Base-by-base conservation (phyloP, 2,797 vertebrate species). In the Etheostoma nigrum region DNA sequence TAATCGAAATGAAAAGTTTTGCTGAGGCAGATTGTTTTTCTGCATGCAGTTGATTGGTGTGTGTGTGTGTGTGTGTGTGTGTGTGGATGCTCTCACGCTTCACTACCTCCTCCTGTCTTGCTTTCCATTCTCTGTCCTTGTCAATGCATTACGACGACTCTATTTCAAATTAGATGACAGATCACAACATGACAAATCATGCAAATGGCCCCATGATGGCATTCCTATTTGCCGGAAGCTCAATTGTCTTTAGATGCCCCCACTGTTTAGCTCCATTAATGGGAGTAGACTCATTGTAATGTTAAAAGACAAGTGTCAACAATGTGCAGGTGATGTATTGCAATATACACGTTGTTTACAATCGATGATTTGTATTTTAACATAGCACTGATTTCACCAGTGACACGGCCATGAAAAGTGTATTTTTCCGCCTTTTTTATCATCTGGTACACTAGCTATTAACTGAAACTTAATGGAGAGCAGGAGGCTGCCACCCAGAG, bases 1-100 rank as follows among this genome's bases (percentile, higher is more conserved):
- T 92, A 94, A 95, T 93, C 92, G 93, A 91, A 95, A 93, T 89
- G 90, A 92, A 87, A 93, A 92, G 89, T 94, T 95, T 92, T 89
- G 90, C 91, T 90, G 88, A 90, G 89, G 86, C 86, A 91, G 87
- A 91, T 93, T 91, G 90, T 92, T 91, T 40, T 93, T 91, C 74
- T 86, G 71, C 65, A 21, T 75, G 59, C 64, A 18, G 67, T 76
- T 78, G 80, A 81, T 86, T 73, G 33, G 67, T 60, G 55, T 66
- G 57, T 52, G 64, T 73, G 64, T 59, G 61, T 68, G 57, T 62
- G 72, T 48, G 21, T n/a, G 42, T 47, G 64, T 59, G 61, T 52
- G 67, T 8, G 27, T 27, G 4, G 27, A 1, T 53, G 70, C 14
- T 33, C 71, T 19, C 58, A 81, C 3, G 73, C 88, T 81, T 87